These are phyloP conservation scores for Fragum sueziense DNA, from an alignment of 2,888 invertebrate species.

Conservation along the genomic window DNA sequence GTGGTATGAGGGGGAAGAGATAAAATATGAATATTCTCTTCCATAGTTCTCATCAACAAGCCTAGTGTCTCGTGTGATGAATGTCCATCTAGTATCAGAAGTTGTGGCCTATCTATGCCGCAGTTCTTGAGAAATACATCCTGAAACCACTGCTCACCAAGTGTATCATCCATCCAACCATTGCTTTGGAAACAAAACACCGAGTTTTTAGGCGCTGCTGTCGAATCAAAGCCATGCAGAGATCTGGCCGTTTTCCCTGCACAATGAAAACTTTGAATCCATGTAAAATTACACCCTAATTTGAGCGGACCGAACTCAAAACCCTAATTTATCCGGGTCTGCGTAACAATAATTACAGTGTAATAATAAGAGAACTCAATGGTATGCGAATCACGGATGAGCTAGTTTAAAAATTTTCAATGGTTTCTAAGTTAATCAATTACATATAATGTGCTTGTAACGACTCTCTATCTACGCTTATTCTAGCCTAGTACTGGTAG, in stretches of 20 bases:
- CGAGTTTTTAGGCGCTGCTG: conserved; percentile 43
- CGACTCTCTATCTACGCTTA: neutral
- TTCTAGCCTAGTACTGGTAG: neutral
- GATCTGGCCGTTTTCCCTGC: conserved; percentile 28
- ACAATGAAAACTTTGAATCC: too few species aligned
- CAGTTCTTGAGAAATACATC: conserved; percentile 59
- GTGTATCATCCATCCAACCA: conserved; percentile 63
- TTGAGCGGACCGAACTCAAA: neutral
- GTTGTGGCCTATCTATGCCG: conserved; percentile 60
- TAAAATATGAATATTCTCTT: neutral
- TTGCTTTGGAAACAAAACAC: conserved; percentile 59
- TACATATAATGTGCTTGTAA: too few species aligned
- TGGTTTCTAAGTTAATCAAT: too few species aligned
- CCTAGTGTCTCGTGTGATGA: conserved; percentile 54
- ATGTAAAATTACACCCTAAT: too few species aligned
- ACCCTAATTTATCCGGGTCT: neutral
- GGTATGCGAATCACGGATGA: neutral
- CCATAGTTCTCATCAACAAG: neutral
- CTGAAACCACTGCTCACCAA: conserved; percentile 63
- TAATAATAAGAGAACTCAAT: too few species aligned
- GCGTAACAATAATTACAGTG: too few species aligned
- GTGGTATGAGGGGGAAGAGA: neutral
- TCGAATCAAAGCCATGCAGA: conserved; percentile 58
- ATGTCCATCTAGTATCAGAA: conserved; percentile 64
- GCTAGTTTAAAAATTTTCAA: neutral